Evolutionary conservation across 2,113 vertebrate genomes (phyloP), one percentile per base, ranked within the genome.

Genomic region (Stictonetta naevosa): DNA sequence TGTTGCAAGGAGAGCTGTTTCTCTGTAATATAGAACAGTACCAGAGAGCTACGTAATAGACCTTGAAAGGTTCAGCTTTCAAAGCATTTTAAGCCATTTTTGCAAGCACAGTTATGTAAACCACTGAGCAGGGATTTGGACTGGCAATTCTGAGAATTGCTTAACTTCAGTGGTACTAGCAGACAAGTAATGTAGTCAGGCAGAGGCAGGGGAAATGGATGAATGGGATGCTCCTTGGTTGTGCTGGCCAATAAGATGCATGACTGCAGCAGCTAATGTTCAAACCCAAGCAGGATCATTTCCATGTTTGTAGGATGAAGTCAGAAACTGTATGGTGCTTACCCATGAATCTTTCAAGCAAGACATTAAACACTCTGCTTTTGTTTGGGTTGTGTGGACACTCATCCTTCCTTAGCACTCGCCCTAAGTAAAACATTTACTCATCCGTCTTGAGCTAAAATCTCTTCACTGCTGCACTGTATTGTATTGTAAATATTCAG

Each of bases 71-170:
- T 63, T 77, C 71, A 86, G 46, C 31, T 88, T 88, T 90, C 63
- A 71, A 89, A 90, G 75, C 59, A 77, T 77, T 95, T 96, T 55
- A 93, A 90, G 48, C 42, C 79, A 34, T 63, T 95, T 96, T 90
- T 92, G 68, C 78, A 71, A 77, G 38, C 46, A 80, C 20, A 34
- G 38, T 95, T 96, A 90, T 0, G 3, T 86, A 84, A 93, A 84
- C 17, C 60, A 69, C 89, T 2, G 4, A 77, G 68, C 59, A 76
- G n/a, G 31, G 55, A 74, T 90, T 94, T 88, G 81, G 59, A 63
- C 21, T 50, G 17, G 14, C n/a, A 81, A 36, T 48, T 11, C 40
- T 86, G 87, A 77, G 74, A 60, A 23, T 63, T 59, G 46, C 69
- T 96, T 71, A 90, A 88, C 48, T 91, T 87, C 36, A 91, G 38